Evolutionary conservation across 2,797 vertebrate species (phyloP).

Genomic region (Helostoma temminkii): DNA sequence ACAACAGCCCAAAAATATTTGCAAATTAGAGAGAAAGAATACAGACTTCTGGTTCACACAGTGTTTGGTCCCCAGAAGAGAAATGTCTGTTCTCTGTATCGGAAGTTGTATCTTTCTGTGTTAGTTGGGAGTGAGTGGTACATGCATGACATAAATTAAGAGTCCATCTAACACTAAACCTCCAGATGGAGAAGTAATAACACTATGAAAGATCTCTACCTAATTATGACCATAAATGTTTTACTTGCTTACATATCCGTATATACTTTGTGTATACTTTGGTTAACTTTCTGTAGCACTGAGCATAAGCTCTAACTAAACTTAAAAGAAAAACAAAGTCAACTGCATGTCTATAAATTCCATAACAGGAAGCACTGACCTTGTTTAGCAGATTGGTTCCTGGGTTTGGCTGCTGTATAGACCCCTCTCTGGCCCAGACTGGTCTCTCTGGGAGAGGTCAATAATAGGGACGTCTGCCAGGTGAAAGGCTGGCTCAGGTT

Average conservation of each 20-base stretch:
- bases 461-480: slow-evolving; percentile 67
- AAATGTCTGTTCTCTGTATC: slow-evolving; percentile 40
- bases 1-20: slow-evolving; percentile 43
- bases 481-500: slow-evolving; percentile 72
- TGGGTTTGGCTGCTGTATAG: slow-evolving; percentile 55
- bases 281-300: slow-evolving; percentile 2
- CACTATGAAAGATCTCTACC: slow-evolving; percentile 19
- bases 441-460: slow-evolving; percentile 71
- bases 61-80: slow-evolving; percentile 32
- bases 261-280: neutral
- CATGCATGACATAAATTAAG: slow-evolving; percentile 45
- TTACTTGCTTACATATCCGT: neutral
- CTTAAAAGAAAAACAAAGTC: slow-evolving; percentile 31
- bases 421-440: slow-evolving; percentile 40
- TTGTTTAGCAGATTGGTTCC: slow-evolving; percentile 55
- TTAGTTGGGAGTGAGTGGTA: slow-evolving; percentile 44
- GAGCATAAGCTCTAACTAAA: slow-evolving; percentile 22
- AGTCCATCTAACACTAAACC: slow-evolving; percentile 39
- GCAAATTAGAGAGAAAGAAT: slow-evolving; percentile 30
- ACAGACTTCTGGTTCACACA: slow-evolving; percentile 45
- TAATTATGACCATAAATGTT: slow-evolving; percentile 5
- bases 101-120: slow-evolving; percentile 48
- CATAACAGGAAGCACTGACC: slow-evolving; percentile 34
- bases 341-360: slow-evolving; percentile 16
- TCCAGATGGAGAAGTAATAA: slow-evolving; percentile 29